Evolutionary conservation across 1,140 invertebrate genomes (phyloP), one percentile per base, ranked within the genome.

Genomic region (Octopus sinensis): DNA sequence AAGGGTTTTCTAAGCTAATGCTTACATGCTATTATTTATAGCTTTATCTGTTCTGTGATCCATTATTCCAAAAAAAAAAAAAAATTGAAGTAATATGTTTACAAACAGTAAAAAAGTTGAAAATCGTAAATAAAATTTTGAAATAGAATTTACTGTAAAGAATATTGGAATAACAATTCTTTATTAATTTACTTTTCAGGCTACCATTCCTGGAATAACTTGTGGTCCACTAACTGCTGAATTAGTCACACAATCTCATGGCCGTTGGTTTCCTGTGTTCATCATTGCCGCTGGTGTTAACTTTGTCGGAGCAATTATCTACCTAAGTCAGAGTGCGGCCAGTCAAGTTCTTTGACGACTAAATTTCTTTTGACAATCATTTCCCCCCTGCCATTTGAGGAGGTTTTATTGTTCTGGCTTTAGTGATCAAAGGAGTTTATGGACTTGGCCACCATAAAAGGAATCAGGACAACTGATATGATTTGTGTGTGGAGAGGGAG

Each of bases 221-320:
- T 95, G 94, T 88, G 95, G 95, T n/a, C 95, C 95, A 71, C 84
- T 95, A 54, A 95, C 95, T 17, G 95, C 95, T 6, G 94, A 95
- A 88, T 89, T 95, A 79, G 95, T 95, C 0, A 94, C 93, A 0
- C 92, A 93, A 68, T 94, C 94, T 4, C 92, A 93, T 85, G 94
- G 94, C 52, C 92, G 94, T 80, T 95, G 95, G 95, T 93, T 95
- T 88, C 94, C 94, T 4, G 94, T 95, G 23, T 95, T 95, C 88
- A 92, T 95, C 56, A 89, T 95, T 13, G 94, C 95, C 5, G 94
- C 94, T 4, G 92, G 92, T 53, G 92, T 95, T 30, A 95, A 95
- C 91, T 93, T 95, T 86, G 93, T 94, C n/a, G 94, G 94, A 73
- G 94, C 94, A 84, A 92, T 95, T 85, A 93, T 95, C 85, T 95